Evolutionary conservation across 2,888 invertebrate genomes (phyloP).

Genomic region (Lasioglossum pauxillum): DNA sequence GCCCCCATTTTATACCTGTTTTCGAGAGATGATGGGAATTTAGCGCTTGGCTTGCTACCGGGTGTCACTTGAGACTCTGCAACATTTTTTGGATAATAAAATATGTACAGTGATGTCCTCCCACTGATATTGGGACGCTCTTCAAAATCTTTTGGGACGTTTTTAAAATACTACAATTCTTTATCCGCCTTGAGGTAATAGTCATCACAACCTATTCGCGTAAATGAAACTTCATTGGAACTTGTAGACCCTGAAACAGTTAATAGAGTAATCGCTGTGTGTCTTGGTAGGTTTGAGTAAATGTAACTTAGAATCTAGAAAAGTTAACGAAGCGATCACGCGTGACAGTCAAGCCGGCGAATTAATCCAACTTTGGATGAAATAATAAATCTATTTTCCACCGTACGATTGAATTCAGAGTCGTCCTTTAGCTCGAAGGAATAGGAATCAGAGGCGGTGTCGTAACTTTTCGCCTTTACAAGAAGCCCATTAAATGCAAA

Average conservation of each 20-base stretch:
- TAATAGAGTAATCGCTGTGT: not conserved
- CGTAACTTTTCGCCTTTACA: not conserved
- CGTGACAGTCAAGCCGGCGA: not conserved
- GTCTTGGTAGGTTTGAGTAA: not conserved
- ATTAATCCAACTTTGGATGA: not conserved
- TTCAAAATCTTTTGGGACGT: no score
- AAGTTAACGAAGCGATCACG: not conserved
- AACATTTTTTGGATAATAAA: not conserved
- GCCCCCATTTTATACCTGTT: slow-evolving; percentile 1
- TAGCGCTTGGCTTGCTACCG: not conserved
- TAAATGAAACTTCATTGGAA: not conserved
- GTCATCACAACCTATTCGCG: not conserved
- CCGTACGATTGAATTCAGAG: not conserved
- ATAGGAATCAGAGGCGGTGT: not conserved
- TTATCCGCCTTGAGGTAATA: not conserved
- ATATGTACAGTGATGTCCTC: not conserved
- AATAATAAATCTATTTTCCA: not conserved
- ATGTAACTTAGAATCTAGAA: not conserved
- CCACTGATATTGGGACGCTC: no score
- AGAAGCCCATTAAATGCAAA: not conserved
- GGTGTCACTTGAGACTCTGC: not conserved
- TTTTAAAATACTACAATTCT: not conserved
- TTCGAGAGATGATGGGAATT: not conserved
- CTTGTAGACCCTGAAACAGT: not conserved
- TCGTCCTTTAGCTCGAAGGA: not conserved